phyloP scores from a whole-genome alignment of 1,140 invertebrate genomes.

The Nymphalis io region DNA sequence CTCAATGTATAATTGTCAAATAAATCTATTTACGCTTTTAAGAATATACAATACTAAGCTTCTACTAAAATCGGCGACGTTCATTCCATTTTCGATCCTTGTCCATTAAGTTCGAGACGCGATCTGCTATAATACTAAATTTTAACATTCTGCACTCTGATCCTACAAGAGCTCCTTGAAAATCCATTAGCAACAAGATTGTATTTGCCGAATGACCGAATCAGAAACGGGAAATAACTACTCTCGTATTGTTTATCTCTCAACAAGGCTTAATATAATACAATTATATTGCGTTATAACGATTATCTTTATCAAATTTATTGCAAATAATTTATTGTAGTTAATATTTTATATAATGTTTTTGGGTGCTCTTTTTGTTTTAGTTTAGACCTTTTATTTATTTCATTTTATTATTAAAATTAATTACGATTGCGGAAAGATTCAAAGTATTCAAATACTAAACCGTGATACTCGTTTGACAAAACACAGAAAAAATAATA shows the following conservation, averaged over 20 bases:
- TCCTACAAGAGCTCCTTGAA: background rate
- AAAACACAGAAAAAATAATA: too few species aligned
- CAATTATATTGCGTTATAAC: too few species aligned
- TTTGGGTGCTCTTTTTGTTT: too few species aligned
- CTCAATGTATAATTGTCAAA: background rate
- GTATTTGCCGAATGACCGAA: conserved; percentile 2
- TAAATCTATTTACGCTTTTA: background rate
- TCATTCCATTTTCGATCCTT: background rate
- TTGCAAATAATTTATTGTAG: too few species aligned
- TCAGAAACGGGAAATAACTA: background rate
- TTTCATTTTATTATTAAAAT: too few species aligned
- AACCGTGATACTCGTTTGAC: too few species aligned
- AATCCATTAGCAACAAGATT: conserved; percentile 8
- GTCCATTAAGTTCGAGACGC: background rate
- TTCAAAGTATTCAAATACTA: too few species aligned
- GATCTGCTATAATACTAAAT: background rate
- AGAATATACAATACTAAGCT: background rate
- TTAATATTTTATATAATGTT: too few species aligned
- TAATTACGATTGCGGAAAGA: too few species aligned
- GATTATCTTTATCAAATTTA: too few species aligned
- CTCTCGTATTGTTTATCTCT: background rate
- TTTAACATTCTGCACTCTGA: background rate
- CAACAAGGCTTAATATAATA: background rate
- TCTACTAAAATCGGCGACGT: background rate
- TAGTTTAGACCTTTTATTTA: too few species aligned